These are phyloP conservation scores for Nesidiocoris tenuis DNA, from an alignment of 2,888 invertebrate genomes.

Conservation along the genomic window DNA sequence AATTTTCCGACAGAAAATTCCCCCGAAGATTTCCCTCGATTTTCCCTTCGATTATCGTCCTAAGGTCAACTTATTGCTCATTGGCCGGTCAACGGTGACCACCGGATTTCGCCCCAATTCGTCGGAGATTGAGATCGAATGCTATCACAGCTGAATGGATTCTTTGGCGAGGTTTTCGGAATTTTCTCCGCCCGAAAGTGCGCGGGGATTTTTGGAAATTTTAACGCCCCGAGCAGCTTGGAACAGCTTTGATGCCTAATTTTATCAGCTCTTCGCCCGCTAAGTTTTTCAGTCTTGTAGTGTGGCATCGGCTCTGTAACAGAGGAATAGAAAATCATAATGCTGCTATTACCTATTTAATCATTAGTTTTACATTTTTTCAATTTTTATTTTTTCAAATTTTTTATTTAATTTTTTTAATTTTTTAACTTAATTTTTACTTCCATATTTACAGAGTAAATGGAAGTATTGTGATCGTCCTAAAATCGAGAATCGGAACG, in stretches of 20 bases:
- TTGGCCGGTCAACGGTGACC: background rate
- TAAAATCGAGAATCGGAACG: too few species aligned
- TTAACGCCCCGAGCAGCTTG: background rate
- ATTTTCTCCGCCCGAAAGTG: background rate
- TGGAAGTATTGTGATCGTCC: too few species aligned
- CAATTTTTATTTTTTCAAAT: too few species aligned
- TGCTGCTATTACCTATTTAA: too few species aligned
- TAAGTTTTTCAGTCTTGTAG: background rate
- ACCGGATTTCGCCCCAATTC: background rate
- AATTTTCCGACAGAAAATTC: background rate
- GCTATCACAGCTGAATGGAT: background rate
- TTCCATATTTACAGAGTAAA: too few species aligned
- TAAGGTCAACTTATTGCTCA: background rate
- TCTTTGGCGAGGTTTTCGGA: background rate
- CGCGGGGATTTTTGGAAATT: background rate
- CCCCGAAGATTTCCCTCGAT: background rate
- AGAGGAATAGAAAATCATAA: background rate
- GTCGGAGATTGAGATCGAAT: background rate
- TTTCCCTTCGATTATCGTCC: background rate
- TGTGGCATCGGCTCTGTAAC: background rate
- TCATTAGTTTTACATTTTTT: too few species aligned
- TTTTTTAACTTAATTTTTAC: too few species aligned
- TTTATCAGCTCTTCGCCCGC: background rate
- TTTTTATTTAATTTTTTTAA: too few species aligned
- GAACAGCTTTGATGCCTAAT: background rate